phyloP scores from a whole-genome alignment of 2,888 invertebrate species.

The Sinotaia quadrata region DNA sequence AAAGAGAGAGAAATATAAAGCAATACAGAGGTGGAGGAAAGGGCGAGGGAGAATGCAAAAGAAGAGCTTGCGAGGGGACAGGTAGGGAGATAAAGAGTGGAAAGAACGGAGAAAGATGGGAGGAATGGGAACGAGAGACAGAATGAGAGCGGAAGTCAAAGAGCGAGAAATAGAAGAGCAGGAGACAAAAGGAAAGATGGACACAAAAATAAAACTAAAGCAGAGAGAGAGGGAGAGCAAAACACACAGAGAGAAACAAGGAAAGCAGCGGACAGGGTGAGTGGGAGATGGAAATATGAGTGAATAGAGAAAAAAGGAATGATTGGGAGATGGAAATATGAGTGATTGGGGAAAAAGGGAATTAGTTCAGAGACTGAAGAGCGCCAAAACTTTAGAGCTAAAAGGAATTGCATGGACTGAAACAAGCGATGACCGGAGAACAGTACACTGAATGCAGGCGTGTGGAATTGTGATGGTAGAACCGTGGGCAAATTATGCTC shows the following conservation, averaged over 20 bases:
- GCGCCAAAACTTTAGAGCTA: too few species aligned
- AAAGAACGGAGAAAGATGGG: not conserved
- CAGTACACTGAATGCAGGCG: too few species aligned
- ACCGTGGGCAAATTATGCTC: too few species aligned
- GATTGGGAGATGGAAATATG: too few species aligned
- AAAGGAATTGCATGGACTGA: too few species aligned
- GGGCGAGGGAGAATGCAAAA: not conserved
- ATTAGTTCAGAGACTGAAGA: too few species aligned
- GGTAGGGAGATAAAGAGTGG: not conserved
- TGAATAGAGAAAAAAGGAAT: too few species aligned
- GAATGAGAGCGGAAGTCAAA: not conserved
- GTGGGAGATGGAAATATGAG: not conserved
- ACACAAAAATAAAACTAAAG: not conserved
- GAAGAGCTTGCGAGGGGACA: not conserved
- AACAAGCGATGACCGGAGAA: too few species aligned
- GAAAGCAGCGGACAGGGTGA: not conserved
- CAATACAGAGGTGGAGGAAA: not conserved
- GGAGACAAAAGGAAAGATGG: not conserved
- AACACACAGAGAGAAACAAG: not conserved
- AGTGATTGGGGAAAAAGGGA: too few species aligned
- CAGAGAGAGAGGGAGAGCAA: not conserved
- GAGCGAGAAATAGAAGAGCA: conserved; percentile 6
- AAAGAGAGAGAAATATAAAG: conserved; percentile 2
- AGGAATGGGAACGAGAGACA: not conserved
- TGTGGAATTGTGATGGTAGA: too few species aligned